Base-by-base conservation (phyloP, 35 echinoderm and acorn worm genomes). In the Chiridota heheva region DNA sequence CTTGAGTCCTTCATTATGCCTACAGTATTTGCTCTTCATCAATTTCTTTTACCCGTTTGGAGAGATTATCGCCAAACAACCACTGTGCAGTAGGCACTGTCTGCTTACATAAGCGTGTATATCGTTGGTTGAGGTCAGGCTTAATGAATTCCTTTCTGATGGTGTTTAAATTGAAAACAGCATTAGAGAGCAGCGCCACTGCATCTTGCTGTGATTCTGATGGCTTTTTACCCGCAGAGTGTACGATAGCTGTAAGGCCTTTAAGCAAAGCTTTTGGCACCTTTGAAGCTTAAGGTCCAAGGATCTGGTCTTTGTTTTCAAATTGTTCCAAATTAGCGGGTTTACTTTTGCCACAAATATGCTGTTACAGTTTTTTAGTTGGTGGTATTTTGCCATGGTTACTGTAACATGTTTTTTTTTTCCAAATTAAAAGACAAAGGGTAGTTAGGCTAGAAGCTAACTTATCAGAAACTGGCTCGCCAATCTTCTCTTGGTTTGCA, bases 1-100 rank as follows among this genome's bases (percentile, higher is more conserved):
- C n/a, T n/a, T n/a, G n/a, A n/a, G n/a, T n/a, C 39, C 39, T 65
- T 31, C 48, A 85, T 85, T n/a, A 85, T 69, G 0, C 82, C 48
- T 8, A 41, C 55, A 2, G 82, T 85, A 31, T 85, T 85, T 85
- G 82, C 33, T 85, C 44, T 40, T 85, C 82, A 35, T 85, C 39
- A 1, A 85, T 20, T 36, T 85, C 81, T 41, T 73, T 72, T 17
- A 85, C 82, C 4, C 49, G 40, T 40, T 85, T 85, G 18, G 39
- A 63, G 2, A 85, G 34, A 0, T 85, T 69, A 74, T 85, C 60
- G 1, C 82, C 82, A 33, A 85, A 85, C 1, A 72, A 51, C 28
- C 40, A 84, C 8, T 51, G 28, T 5, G 81, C 72, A 18, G 67
- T 38, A 32, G 59, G 59, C 24, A 60, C 56, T 26, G 20, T 13